phyloP scores from a whole-genome alignment of 2,888 invertebrate species.

The Resseliella maxima region DNA sequence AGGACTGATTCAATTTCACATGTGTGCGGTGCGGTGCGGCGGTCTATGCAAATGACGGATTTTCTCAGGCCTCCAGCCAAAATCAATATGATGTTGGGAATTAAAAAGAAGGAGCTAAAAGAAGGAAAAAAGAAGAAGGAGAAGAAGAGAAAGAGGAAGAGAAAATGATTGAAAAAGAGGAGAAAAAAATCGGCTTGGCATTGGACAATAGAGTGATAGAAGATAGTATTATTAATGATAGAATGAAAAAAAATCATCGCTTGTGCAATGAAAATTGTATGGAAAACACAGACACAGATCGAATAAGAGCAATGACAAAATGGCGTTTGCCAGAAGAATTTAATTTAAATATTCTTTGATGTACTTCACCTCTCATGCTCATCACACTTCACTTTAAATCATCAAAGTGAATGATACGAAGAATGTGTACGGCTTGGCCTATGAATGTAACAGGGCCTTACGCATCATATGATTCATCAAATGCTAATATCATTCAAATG shows the following conservation, averaged over 20 bases:
- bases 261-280: no score
- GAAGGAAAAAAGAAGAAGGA: not conserved
- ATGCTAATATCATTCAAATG: not conserved
- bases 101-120: not conserved
- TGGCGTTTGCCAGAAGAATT: not conserved
- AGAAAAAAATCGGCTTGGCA: not conserved
- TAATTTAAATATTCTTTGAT: not conserved
- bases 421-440: not conserved
- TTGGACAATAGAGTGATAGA: not conserved
- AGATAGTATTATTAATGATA: no score
- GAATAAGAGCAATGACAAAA: not conserved
- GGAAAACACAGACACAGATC: no score
- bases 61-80: not conserved
- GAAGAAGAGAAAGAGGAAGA: not conserved
- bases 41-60: constrained; percentile 33
- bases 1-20: constrained; percentile 16
- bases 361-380: not conserved
- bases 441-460: not conserved
- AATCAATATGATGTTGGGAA: constrained; percentile 18
- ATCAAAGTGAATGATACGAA: not conserved
- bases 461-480: not conserved
- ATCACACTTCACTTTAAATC: not conserved
- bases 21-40: not conserved
- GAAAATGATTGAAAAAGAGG: not conserved
- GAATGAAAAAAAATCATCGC: not conserved